These are phyloP conservation scores for Heliconius charithonia DNA, from an alignment of 2,888 invertebrate species.

Conservation along the genomic window DNA sequence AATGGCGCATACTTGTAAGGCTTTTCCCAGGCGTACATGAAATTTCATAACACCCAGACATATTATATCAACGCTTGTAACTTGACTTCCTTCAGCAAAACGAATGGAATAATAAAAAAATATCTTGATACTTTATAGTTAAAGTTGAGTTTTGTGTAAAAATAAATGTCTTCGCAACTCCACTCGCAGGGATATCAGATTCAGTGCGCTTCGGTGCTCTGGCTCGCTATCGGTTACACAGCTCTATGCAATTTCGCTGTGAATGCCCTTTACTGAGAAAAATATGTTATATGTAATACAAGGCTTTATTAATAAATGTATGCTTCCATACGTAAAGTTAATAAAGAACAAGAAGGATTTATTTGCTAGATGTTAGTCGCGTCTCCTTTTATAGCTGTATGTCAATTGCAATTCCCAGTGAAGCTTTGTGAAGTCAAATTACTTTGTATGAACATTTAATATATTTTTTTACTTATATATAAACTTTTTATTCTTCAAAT, in stretches of 20 bases:
- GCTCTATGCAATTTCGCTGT: conserved; percentile 39
- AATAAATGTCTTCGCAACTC: conserved; percentile 30
- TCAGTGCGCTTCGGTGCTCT: conserved; percentile 41
- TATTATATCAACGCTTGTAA: conserved; percentile 41
- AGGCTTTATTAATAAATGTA: neutral
- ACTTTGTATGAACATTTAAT: neutral
- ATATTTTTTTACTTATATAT: too few relatives aligned
- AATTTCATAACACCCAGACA: conserved; percentile 41
- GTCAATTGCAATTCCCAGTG: neutral
- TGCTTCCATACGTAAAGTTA: neutral
- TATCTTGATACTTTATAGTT: neutral
- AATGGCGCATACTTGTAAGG: neutral
- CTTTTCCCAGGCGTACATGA: conserved; percentile 37
- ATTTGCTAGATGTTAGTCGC: neutral
- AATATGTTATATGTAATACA: neutral
- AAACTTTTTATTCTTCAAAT: neutral
- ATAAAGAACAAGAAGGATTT: neutral
- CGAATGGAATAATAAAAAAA: neutral
- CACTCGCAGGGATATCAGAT: conserved; percentile 47
- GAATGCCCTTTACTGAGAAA: conserved; percentile 12
- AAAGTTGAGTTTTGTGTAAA: conserved; percentile 24
- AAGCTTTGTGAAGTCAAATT: neutral
- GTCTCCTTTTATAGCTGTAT: neutral
- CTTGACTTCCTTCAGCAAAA: conserved; percentile 33
- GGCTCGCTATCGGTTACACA: conserved; percentile 40